These are phyloP conservation scores for Ernsta delagoae DNA, from an alignment of 2,888 invertebrate species.

Conservation along the genomic window DNA sequence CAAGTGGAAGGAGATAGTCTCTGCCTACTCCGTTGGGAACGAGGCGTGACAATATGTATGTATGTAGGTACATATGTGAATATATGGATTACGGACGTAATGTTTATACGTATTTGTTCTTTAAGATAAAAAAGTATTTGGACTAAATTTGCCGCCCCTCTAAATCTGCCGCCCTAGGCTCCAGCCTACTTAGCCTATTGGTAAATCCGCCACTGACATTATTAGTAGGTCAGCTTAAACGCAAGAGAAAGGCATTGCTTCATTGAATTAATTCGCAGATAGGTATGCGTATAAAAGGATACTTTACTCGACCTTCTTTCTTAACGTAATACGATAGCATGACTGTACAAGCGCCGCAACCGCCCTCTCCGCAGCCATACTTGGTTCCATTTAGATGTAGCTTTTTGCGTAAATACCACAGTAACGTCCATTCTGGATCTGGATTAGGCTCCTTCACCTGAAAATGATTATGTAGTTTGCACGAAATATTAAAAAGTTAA, in stretches of 20 bases:
- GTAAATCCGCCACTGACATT: too few relatives aligned
- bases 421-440: conserved; percentile 94
- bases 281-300: conserved; percentile 63
- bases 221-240: too few relatives aligned
- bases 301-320: conserved; percentile 74
- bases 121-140: too few relatives aligned
- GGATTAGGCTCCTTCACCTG: conserved; percentile 90
- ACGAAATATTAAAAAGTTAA: too few relatives aligned
- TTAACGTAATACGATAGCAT: conserved; percentile 94
- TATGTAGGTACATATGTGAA: not conserved
- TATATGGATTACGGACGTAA: not conserved
- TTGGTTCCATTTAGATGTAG: conserved; percentile 83
- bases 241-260: too few relatives aligned
- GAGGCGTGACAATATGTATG: too few relatives aligned
- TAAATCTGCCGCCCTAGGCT: too few relatives aligned
- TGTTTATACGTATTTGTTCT: too few relatives aligned
- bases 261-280: too few relatives aligned
- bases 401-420: conserved; percentile 93
- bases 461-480: not conserved
- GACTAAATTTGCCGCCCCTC: too few relatives aligned
- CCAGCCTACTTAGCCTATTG: too few relatives aligned
- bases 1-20: conserved; percentile 23
- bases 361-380: conserved; percentile 97
- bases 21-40: too few relatives aligned
- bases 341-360: conserved; percentile 98